These are phyloP conservation scores for Stigmatopora argus DNA, from an alignment of 2,113 vertebrate genomes.

Conservation along the genomic window DNA sequence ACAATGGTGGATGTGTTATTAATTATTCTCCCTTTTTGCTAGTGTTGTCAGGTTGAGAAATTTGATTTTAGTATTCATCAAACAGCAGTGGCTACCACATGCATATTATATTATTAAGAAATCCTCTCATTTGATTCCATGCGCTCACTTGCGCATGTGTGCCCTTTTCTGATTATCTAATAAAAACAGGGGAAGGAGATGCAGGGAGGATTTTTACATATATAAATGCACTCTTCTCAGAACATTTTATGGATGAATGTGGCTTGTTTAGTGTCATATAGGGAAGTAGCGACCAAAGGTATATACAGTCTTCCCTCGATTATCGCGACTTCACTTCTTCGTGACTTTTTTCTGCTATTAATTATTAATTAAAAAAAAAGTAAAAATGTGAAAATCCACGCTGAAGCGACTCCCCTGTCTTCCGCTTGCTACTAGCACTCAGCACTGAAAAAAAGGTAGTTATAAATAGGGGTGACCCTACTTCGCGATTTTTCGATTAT, in stretches of 20 bases:
- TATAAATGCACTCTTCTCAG: not conserved
- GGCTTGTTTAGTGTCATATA: not conserved
- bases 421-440: too few species aligned
- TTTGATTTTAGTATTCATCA: conserved; percentile 28
- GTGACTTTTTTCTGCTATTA: too few species aligned
- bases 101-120: conserved; percentile 14
- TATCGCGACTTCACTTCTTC: too few species aligned
- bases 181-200: conserved; percentile 12
- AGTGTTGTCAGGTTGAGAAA: conserved; percentile 39
- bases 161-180: conserved; percentile 18
- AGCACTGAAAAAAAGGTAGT: too few species aligned
- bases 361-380: too few species aligned
- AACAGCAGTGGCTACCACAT: not conserved
- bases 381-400: too few species aligned
- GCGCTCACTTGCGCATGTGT: conserved; percentile 1
- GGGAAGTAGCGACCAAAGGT: not conserved
- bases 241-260: not conserved
- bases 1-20: conserved; percentile 27
- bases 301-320: too few species aligned
- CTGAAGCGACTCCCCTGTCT: too few species aligned
- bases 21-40: conserved; percentile 27
- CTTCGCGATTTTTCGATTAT: too few species aligned
- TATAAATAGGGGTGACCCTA: too few species aligned
- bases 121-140: conserved; percentile 12
- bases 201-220: not conserved